Percentiles rank a stretch among this genome's conserved stretches.
phyloP scores from a whole-genome alignment of 2,888 invertebrate genomes.

The Lasioglossum marginatum region DNA sequence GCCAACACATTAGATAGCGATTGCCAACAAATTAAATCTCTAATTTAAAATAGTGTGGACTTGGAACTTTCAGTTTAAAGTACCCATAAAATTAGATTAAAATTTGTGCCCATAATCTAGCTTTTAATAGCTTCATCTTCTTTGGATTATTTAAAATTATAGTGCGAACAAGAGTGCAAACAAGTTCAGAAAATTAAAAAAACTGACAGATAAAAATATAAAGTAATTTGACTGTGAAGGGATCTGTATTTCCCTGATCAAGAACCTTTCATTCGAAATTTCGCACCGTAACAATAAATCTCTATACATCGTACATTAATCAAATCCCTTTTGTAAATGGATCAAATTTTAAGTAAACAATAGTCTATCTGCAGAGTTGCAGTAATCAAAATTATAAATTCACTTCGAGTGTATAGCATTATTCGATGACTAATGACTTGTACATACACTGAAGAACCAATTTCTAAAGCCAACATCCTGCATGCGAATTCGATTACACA shows the following conservation, averaged over 20 bases:
- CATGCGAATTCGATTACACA: constrained; percentile 4
- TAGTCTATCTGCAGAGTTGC: neutral
- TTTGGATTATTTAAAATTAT: no score
- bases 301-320: neutral
- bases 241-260: neutral
- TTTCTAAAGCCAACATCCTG: constrained; percentile 12
- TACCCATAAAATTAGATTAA: no score
- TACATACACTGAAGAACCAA: constrained; percentile 1
- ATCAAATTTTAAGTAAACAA: neutral
- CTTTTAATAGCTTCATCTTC: no score
- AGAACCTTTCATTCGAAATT: neutral
- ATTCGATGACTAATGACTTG: neutral
- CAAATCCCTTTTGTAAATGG: neutral
- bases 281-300: neutral
- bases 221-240: neutral
- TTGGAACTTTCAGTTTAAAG: no score
- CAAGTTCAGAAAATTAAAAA: no score
- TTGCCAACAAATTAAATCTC: no score
- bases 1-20: no score
- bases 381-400: neutral
- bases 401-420: neutral
- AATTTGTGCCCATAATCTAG: no score
- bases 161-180: no score
- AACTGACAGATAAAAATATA: no score
- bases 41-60: no score